phyloP scores from a whole-genome alignment of 2,888 invertebrate species.

The Xylocampa areola region DNA sequence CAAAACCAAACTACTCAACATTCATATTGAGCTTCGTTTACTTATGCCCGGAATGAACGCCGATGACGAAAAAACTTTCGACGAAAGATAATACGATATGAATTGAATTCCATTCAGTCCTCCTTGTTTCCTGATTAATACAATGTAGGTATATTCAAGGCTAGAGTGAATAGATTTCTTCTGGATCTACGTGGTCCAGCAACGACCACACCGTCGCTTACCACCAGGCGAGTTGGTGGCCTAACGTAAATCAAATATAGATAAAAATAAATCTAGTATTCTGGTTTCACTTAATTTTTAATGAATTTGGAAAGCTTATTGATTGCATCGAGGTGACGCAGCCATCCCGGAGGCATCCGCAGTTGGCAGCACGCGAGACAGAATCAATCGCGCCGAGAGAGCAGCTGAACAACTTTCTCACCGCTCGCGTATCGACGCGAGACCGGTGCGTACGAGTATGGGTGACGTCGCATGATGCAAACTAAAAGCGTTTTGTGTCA shows the following conservation, averaged over 20 bases:
- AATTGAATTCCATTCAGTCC: too few species aligned
- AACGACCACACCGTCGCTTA: too few species aligned
- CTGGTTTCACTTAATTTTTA: conserved; percentile 1
- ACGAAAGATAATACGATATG: conserved; percentile 14
- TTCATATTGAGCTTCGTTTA: conserved; percentile 37
- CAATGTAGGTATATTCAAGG: too few species aligned
- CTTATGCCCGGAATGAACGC: conserved; percentile 26
- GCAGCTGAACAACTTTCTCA: conserved; percentile 85
- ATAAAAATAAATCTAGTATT: not conserved
- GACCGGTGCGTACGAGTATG: conserved; percentile 68
- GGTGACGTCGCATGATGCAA: conserved; percentile 55
- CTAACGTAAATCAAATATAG: too few species aligned
- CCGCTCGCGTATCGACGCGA: conserved; percentile 75
- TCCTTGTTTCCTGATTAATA: too few species aligned
- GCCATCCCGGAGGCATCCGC: conserved; percentile 56
- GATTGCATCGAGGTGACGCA: conserved; percentile 38
- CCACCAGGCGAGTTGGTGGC: too few species aligned
- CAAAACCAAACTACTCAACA: conserved; percentile 27
- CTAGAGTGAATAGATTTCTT: too few species aligned
- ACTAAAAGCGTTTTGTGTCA: conserved; percentile 51
- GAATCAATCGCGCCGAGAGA: conserved; percentile 80
- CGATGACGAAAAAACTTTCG: conserved; percentile 16
- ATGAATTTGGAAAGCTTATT: conserved; percentile 37
- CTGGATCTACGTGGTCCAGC: too few species aligned
- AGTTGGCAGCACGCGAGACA: conserved; percentile 65